Evolutionary conservation across 2,888 invertebrate species (phyloP).

Genomic region (Terebella lapidaria): DNA sequence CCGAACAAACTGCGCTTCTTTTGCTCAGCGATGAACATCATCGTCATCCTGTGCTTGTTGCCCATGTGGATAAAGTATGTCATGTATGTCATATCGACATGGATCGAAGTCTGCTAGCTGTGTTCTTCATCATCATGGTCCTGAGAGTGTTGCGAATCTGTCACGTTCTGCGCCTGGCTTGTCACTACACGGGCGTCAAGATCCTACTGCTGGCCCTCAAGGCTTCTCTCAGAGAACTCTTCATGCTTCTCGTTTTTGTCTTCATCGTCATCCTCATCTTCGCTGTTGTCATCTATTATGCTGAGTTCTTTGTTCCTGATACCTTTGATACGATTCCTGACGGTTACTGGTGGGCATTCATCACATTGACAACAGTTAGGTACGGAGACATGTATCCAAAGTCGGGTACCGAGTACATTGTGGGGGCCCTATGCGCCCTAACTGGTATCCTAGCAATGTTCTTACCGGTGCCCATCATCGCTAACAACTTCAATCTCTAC

Average conservation of each 20-base stretch:
- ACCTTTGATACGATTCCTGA: slow-evolving; percentile 28
- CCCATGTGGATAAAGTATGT: slow-evolving; percentile 28
- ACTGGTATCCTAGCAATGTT: slow-evolving; percentile 35
- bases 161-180: slow-evolving; percentile 30
- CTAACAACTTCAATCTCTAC: slow-evolving; percentile 34
- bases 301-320: slow-evolving; percentile 28
- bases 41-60: slow-evolving; percentile 25
- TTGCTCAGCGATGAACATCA: slow-evolving; percentile 25
- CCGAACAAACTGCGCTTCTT: slow-evolving; percentile 25
- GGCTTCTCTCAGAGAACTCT: slow-evolving; percentile 27
- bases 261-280: slow-evolving; percentile 31
- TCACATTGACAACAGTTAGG: slow-evolving; percentile 37
- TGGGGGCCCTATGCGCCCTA: slow-evolving; percentile 35
- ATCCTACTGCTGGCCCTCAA: slow-evolving; percentile 30
- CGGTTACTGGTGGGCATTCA: slow-evolving; percentile 37
- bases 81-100: slow-evolving; percentile 19
- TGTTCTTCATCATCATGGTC: slow-evolving; percentile 26
- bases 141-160: slow-evolving; percentile 28
- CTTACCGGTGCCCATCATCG: slow-evolving; percentile 41
- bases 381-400: slow-evolving; percentile 38
- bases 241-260: slow-evolving; percentile 29
- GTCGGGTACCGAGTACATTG: slow-evolving; percentile 30
- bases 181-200: slow-evolving; percentile 30
- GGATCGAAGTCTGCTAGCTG: slow-evolving; percentile 17
- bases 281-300: slow-evolving; percentile 30